These are phyloP conservation scores for Torymus aiolomorphi DNA, from an alignment of 2,888 invertebrate species.

Conservation along the genomic window DNA sequence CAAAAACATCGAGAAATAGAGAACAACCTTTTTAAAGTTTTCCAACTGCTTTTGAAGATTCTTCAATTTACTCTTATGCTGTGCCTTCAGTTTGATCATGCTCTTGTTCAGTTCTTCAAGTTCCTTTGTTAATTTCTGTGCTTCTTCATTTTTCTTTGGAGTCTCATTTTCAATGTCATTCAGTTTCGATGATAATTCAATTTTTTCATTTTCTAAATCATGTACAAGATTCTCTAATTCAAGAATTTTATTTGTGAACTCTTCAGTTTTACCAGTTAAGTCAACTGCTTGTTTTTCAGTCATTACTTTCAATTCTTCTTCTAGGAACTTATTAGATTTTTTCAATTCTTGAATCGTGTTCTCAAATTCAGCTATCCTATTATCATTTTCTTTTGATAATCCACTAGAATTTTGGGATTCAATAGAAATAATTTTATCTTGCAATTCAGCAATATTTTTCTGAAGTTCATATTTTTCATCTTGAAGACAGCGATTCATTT, in stretches of 20 bases:
- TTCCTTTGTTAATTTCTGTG: constrained; percentile 81
- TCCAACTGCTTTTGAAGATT: constrained; percentile 84
- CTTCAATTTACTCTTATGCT: constrained; percentile 84
- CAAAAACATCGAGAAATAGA: neutral
- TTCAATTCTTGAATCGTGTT: constrained; percentile 71
- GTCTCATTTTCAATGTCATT: constrained; percentile 56
- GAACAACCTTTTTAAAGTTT: constrained; percentile 72
- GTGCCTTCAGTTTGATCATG: constrained; percentile 86
- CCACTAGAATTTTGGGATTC: constrained; percentile 63
- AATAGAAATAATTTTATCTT: constrained; percentile 66
- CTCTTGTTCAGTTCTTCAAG: constrained; percentile 86
- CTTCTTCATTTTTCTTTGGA: constrained; percentile 69
- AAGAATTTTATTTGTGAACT: constrained; percentile 65
- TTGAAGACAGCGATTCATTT: constrained; percentile 65
- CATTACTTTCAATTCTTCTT: constrained; percentile 67
- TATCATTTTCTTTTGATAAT: constrained; percentile 68
- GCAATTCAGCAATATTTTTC: constrained; percentile 68
- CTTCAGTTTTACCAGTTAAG: constrained; percentile 66
- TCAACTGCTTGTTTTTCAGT: constrained; percentile 67
- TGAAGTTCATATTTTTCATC: constrained; percentile 72
- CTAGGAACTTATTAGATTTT: constrained; percentile 67
- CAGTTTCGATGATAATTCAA: constrained; percentile 24
- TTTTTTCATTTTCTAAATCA: constrained; percentile 66
- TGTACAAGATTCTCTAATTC: constrained; percentile 68
- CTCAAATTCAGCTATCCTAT: constrained; percentile 76